Conservation (phyloP, 23 tunicate species). For the Corella eumyota region DNA sequence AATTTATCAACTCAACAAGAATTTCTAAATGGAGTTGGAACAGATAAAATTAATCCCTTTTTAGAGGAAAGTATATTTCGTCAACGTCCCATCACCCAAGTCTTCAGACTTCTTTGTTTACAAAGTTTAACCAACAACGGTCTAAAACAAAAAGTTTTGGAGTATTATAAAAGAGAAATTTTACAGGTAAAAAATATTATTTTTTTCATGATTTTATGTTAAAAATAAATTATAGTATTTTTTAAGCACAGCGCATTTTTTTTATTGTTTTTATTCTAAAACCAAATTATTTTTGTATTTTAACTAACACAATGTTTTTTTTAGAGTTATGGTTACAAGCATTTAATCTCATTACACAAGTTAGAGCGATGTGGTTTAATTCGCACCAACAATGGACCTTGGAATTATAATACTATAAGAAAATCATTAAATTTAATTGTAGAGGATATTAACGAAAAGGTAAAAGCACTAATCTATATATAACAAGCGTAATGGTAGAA, state of each 20-base stretch:
- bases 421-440: constrained; percentile 57
- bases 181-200: constrained; percentile 47
- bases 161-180: constrained; percentile 75
- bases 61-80: constrained; percentile 75
- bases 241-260: too few relatives aligned
- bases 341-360: constrained; percentile 50
- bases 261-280: too few relatives aligned
- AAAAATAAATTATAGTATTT: background rate
- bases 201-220: background rate
- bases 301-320: too few relatives aligned
- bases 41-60: constrained; percentile 68
- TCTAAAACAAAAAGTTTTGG: constrained; percentile 64
- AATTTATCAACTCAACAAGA: constrained; percentile 50
- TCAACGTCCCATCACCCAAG: constrained; percentile 27
- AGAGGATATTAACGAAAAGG: constrained; percentile 77
- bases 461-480: too few relatives aligned
- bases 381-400: constrained; percentile 17
- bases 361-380: constrained; percentile 66
- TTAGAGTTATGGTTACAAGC: constrained; percentile 81
- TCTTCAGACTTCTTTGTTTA: constrained; percentile 62
- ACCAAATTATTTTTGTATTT: too few relatives aligned
- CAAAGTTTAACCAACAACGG: constrained; percentile 76
- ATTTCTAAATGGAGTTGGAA: constrained; percentile 60
- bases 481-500: too few relatives aligned
- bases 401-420: constrained; percentile 77